These are phyloP conservation scores for Lymantria monacha DNA, from an alignment of 2,888 invertebrate species.

Conservation along the genomic window DNA sequence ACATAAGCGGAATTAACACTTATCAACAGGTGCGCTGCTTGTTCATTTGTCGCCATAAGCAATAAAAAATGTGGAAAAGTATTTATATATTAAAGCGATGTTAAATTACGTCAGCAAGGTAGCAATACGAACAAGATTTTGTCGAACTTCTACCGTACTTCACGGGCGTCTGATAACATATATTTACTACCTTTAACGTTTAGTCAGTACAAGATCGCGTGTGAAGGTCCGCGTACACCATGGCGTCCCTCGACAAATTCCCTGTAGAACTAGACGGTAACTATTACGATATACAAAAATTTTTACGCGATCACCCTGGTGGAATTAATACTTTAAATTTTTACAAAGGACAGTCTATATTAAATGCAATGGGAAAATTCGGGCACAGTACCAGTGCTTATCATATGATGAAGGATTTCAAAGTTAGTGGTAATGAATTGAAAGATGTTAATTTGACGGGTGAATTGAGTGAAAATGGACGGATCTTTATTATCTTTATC, in stretches of 20 bases:
- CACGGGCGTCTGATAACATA: background rate
- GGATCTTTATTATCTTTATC: too few relatives aligned
- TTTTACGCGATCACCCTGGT: slow-evolving; percentile 88
- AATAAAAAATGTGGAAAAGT: too few relatives aligned
- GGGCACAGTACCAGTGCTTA: slow-evolving; percentile 85
- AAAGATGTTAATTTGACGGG: slow-evolving; percentile 70
- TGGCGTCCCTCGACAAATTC: slow-evolving; percentile 39
- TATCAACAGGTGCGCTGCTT: too few relatives aligned
- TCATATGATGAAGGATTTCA: slow-evolving; percentile 84
- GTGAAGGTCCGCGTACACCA: slow-evolving; percentile 15
- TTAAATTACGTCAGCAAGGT: background rate
- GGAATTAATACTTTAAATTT: slow-evolving; percentile 84
- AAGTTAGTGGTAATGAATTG: slow-evolving; percentile 66
- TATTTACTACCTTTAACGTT: slow-evolving; percentile 6
- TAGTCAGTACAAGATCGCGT: background rate
- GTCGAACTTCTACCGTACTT: background rate
- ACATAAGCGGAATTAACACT: too few relatives aligned
- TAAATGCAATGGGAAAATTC: slow-evolving; percentile 76
- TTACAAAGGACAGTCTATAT: slow-evolving; percentile 80
- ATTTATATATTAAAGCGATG: background rate
- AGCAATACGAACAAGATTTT: background rate
- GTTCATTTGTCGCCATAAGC: too few relatives aligned
- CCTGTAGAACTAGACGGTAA: slow-evolving; percentile 68
- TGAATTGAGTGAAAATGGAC: slow-evolving; percentile 60
- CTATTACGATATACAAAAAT: slow-evolving; percentile 84